Evolutionary conservation across 2,888 invertebrate species (phyloP).

Genomic region (Candidula unifasciata): DNA sequence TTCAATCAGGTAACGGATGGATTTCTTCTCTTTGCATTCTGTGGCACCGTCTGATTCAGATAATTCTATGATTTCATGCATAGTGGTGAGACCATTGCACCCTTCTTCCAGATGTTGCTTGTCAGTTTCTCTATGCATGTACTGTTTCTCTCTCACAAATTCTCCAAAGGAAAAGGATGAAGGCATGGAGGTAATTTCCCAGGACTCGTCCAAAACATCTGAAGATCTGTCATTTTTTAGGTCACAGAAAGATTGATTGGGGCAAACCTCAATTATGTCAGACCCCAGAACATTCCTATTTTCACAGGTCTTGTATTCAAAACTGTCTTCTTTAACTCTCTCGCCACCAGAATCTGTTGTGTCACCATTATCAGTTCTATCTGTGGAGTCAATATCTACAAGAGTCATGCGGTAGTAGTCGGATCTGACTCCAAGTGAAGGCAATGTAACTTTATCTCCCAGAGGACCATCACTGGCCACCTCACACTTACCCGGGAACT

Average conservation of each 20-base stretch:
- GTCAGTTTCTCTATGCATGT: not conserved
- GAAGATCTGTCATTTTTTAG: not conserved
- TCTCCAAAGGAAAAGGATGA: not conserved
- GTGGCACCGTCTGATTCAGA: constrained; percentile 56
- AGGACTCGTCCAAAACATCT: constrained; percentile 33
- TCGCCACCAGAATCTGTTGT: constrained; percentile 51
- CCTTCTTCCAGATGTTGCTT: not conserved
- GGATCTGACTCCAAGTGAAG: constrained; percentile 35
- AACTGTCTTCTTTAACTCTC: not conserved
- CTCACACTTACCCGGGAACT: constrained; percentile 56
- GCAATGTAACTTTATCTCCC: constrained; percentile 53
- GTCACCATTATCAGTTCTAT: constrained; percentile 57
- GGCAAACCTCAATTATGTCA: constrained; percentile 14
- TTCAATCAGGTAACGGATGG: constrained; percentile 66
- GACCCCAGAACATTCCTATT: not conserved
- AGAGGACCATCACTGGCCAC: constrained; percentile 58
- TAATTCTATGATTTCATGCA: constrained; percentile 30
- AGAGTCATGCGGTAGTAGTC: constrained; percentile 57
- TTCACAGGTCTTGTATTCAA: not conserved
- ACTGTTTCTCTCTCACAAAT: not conserved
- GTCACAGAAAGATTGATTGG: constrained; percentile 9
- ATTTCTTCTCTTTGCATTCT: constrained; percentile 57
- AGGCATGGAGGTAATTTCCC: constrained; percentile 4
- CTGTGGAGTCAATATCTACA: constrained; percentile 60
- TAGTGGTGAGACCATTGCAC: not conserved